A percentile compares a stretch with the other conserved stretches of the same genome.
These are phyloP conservation scores for Bellardia pandia DNA, from an alignment of 2,888 invertebrate species.

Conservation along the genomic window DNA sequence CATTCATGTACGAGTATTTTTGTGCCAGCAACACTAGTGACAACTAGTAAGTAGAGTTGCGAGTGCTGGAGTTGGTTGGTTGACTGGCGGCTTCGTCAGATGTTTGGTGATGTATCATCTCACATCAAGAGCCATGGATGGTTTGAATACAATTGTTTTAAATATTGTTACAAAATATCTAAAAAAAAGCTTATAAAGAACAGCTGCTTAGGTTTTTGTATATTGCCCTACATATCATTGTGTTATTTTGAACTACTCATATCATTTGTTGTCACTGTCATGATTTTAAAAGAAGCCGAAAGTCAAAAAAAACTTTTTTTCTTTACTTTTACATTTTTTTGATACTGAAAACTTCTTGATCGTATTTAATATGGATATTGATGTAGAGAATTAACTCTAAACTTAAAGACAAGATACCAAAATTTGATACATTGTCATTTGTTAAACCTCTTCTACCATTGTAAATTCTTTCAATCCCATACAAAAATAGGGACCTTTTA, in stretches of 20 bases:
- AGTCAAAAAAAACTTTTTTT: too few species aligned
- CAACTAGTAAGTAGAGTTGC: constrained; percentile 53
- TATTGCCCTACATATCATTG: constrained; percentile 7
- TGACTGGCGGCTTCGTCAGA: constrained; percentile 44
- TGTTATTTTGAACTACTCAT: background rate
- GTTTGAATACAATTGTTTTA: constrained; percentile 60
- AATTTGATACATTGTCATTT: too few species aligned
- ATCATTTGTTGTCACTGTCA: background rate
- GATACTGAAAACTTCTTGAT: too few species aligned
- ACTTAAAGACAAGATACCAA: too few species aligned
- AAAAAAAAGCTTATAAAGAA: constrained; percentile 43
- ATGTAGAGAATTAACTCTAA: too few species aligned
- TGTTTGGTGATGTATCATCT: constrained; percentile 60
- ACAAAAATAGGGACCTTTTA: too few species aligned
- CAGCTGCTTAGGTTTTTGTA: constrained; percentile 26
- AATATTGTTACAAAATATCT: constrained; percentile 4
- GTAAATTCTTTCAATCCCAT: too few species aligned
- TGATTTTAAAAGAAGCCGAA: too few species aligned
- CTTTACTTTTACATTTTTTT: too few species aligned
- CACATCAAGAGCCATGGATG: constrained; percentile 64
- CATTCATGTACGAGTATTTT: constrained; percentile 38
- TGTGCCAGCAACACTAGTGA: constrained; percentile 61
- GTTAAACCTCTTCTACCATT: too few species aligned
- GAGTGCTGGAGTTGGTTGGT: constrained; percentile 32
- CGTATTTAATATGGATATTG: too few species aligned